Evolutionary conservation across 2,113 vertebrate genomes (phyloP).

Genomic region (Otus sunia): DNA sequence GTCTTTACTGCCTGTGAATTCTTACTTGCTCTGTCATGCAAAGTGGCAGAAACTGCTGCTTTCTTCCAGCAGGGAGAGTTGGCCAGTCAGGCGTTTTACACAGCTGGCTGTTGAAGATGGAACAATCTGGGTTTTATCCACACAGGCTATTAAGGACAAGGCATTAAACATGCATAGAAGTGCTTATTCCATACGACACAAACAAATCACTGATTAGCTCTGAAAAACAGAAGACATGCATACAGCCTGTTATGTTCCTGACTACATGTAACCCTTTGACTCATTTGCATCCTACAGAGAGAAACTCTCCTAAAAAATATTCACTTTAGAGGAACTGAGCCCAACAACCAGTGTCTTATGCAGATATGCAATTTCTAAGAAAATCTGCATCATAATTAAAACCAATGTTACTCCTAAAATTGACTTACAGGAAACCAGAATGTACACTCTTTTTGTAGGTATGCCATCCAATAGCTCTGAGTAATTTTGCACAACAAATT

Average conservation of each 20-base stretch:
- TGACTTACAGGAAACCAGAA: not conserved
- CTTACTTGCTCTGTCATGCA: not conserved
- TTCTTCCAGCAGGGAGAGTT: not conserved
- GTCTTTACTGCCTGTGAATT: not conserved
- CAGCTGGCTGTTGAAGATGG: not conserved
- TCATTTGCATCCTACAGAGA: not conserved
- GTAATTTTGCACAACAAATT: not conserved
- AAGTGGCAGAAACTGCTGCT: not conserved
- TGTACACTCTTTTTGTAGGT: not conserved
- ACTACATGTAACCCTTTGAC: not conserved
- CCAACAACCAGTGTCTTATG: not conserved
- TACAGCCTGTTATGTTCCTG: not conserved
- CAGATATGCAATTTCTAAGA: not conserved
- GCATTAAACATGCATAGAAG: not conserved
- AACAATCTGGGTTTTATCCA: not conserved
- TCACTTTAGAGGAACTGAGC: not conserved
- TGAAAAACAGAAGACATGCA: rapidly evolving
- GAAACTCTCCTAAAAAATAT: not conserved
- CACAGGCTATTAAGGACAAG: not conserved
- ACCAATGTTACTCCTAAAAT: not conserved
- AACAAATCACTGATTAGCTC: not conserved
- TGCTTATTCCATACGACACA: not conserved
- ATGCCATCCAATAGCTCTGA: not conserved
- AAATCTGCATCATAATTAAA: not conserved
- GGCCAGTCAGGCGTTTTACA: not conserved